Evolutionary conservation across 2,113 vertebrate species (phyloP).

Genomic region (Seriola aureovittata): DNA sequence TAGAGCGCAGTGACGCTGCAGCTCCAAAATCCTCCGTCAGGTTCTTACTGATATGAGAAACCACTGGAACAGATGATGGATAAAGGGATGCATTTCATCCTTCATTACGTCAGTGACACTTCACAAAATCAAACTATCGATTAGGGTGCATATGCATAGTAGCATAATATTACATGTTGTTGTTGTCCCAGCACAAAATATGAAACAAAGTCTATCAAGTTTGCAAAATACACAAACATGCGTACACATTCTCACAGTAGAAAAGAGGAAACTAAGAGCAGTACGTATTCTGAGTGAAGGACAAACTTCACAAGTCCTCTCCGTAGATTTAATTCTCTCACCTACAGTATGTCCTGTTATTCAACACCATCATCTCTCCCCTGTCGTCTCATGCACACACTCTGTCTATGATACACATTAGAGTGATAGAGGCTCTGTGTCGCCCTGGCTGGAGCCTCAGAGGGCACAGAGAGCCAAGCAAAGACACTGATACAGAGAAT

Average conservation of each 20-base stretch:
- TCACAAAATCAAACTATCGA: slow-evolving; percentile 51
- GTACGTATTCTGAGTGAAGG: slow-evolving; percentile 53
- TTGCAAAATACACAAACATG: slow-evolving; percentile 65
- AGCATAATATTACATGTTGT: slow-evolving; percentile 51
- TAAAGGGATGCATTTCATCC: slow-evolving; percentile 30
- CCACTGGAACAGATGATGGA: slow-evolving; percentile 24
- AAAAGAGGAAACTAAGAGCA: slow-evolving; percentile 66
- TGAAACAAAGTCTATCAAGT: slow-evolving; percentile 63
- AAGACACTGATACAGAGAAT: slow-evolving; percentile 75
- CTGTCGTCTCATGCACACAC: slow-evolving; percentile 51
- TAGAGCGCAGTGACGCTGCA: slow-evolving; percentile 6
- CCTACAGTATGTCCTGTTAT: slow-evolving; percentile 40
- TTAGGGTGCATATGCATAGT: slow-evolving; percentile 63
- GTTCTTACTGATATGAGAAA: slow-evolving; percentile 22
- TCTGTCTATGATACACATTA: slow-evolving; percentile 59
- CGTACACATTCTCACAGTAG: slow-evolving; percentile 71
- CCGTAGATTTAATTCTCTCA: slow-evolving; percentile 51
- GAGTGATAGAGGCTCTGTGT: slow-evolving; percentile 55
- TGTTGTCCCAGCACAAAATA: slow-evolving; percentile 64
- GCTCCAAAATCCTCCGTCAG: neutral
- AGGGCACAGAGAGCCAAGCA: slow-evolving; percentile 70
- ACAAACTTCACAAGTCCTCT: slow-evolving; percentile 59
- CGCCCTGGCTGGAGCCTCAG: slow-evolving; percentile 28
- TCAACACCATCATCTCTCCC: slow-evolving; percentile 37
- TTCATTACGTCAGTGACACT: slow-evolving; percentile 36